Evolutionary conservation across 1,140 invertebrate genomes (phyloP), one percentile per base, ranked within the genome.

Genomic region (Drosophila nebulosa): DNA sequence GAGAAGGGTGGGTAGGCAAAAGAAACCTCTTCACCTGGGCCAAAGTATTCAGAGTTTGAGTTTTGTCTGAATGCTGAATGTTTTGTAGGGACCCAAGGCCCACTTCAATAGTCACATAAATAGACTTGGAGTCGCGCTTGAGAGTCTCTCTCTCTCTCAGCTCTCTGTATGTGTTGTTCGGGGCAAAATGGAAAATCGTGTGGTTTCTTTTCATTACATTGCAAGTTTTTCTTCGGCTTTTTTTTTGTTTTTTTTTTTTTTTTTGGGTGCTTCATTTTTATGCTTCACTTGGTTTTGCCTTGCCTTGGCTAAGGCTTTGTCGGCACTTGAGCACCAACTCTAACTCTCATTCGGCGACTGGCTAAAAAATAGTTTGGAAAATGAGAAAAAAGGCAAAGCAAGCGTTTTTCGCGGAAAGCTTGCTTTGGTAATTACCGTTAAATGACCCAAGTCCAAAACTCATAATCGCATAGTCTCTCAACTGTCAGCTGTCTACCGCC

Each of bases 51-150:
- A 46, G 39, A 46, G 39, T 46, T 46, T 46, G 18, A 21, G 39
- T 46, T 46, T 46, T 46, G 39, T 46, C 39, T 46, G 39, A 46
- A 46, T 46, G 39, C 21, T 46, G 39, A 46, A 21, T 46, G 7
- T 55, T 22, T 58, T 58, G 56, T 14, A 58, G 30, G 35, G 32
- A 36, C 27, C 30, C 56, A 74, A 64, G 67, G 65, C 69, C 83
- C 81, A 86, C 83, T 86, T 86, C 84, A 86, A 83, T 88, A 81
- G 83, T 86, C 83, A 86, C 81, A 86, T 86, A 86, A 86, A 86
- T 86, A 86, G 81, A 86, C 74, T 76, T 73, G 62, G 79, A 83
- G 79, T 85, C 80, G 74, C 79, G 79, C 79, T 83, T 66, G 69
- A 83, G 66, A 74, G 70, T 73, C 70, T 71, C 35, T 32, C 30